Evolutionary conservation across 2,797 vertebrate species (phyloP), one percentile per base, ranked within the genome.

Genomic region (Nannoperca australis): DNA sequence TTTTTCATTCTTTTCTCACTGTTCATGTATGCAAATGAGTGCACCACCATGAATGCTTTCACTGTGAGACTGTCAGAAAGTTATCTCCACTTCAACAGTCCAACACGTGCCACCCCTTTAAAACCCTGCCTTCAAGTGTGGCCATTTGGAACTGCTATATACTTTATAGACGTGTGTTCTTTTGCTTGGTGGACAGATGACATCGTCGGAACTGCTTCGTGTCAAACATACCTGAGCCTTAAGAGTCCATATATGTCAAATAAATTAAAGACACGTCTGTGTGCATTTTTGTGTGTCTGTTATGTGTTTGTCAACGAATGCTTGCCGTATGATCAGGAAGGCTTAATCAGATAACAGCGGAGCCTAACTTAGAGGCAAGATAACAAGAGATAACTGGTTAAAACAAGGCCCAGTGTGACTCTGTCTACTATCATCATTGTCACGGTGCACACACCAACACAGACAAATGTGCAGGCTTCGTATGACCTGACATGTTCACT

Each of bases 321-420:
- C 55, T 63, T 80, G 54, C 79, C 72, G 68, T 44, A 20, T 34
- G 51, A 81, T 67, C 7, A n/a, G 34, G 36, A 40, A 27, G 40
- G 15, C 44, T 42, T 79, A 53, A 70, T 69, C 20, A 74, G 49
- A 78, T 73, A 56, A 68, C 30, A 42, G 32, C 47, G 47, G 72
- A 69, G 12, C 5, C 22, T 64, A 65, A 84, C 60, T 45, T 55
- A 61, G 34, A 68, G 56, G 50, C 56, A 65, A 66, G 24, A 73
- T 79, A 80, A 70, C 44, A 45, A 47, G 65, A 83, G 70, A 59
- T 86, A 88, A 88, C 78, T 85, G 71, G 76, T 84, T 81, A 63
- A 78, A 88, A 87, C 81, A 72, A 76, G 54, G 45, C 84, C 47
- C 55, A 69, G 73, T 78, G 76, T 84, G 83, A 88, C 73, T 51